Evolutionary conservation across 2,888 invertebrate species (phyloP).

Genomic region (Dascillus cervinus): DNA sequence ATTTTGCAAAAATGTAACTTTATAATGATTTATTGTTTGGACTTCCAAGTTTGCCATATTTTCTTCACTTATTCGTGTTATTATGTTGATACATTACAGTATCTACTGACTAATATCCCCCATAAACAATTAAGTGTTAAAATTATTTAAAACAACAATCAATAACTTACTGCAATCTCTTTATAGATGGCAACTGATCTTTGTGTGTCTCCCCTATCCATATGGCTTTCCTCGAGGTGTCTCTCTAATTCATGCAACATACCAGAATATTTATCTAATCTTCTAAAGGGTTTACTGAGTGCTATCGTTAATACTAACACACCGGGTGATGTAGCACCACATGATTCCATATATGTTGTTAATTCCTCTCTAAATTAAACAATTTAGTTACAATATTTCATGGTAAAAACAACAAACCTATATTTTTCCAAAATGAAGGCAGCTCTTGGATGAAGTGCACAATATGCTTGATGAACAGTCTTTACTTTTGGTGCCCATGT

Average conservation of each 20-base stretch:
- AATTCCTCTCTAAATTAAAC: conserved; percentile 60
- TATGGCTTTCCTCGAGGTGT: conserved; percentile 91
- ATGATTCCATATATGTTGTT: conserved; percentile 80
- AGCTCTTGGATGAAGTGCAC: conserved; percentile 89
- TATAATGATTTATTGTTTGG: too few relatives aligned
- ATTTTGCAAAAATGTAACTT: too few relatives aligned
- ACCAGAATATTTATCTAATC: conserved; percentile 90
- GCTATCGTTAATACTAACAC: conserved; percentile 86
- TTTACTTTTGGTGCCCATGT: conserved; percentile 77
- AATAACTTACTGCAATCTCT: conserved; percentile 80
- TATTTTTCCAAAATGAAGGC: conserved; percentile 89
- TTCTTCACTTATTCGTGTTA: too few relatives aligned
- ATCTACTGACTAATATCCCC: too few relatives aligned
- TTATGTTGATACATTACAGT: too few relatives aligned
- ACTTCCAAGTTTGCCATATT: too few relatives aligned
- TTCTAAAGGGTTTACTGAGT: conserved; percentile 89
- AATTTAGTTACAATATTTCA: background rate
- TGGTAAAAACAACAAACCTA: conserved; percentile 56
- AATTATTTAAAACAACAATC: too few relatives aligned
- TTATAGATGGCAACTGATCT: conserved; percentile 90
- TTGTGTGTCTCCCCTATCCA: conserved; percentile 94
- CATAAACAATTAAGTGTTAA: too few relatives aligned
- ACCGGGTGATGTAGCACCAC: conserved; percentile 79
- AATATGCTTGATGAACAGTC: conserved; percentile 79
- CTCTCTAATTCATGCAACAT: conserved; percentile 92